These are phyloP conservation scores for Falco biarmicus DNA, from an alignment of 2,797 vertebrate species.

Conservation along the genomic window DNA sequence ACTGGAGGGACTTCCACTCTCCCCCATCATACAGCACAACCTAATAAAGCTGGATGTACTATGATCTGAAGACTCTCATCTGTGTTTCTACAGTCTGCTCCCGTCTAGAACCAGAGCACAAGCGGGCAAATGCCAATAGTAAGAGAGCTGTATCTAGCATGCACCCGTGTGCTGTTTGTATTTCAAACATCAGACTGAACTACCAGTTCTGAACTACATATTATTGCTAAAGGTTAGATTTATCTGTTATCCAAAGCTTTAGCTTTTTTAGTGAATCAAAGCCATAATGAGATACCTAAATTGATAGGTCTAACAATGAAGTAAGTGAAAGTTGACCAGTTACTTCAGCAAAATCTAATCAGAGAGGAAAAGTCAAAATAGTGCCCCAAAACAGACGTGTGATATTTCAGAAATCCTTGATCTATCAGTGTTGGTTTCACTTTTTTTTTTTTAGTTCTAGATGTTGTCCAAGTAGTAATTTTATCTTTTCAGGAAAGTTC, in stretches of 20 bases:
- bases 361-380: not conserved
- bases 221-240: not conserved
- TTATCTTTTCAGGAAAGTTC: not conserved
- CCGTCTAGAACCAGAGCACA: not conserved
- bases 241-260: not conserved
- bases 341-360: not conserved
- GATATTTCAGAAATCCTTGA: not conserved
- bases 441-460: not conserved
- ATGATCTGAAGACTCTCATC: not conserved
- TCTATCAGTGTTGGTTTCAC: not conserved
- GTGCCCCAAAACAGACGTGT: not conserved
- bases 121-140: not conserved
- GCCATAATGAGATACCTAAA: not conserved
- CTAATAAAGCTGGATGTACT: not conserved
- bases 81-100: not conserved
- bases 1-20: not conserved
- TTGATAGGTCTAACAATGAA: no score
- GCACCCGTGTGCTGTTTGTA: not conserved
- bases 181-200: not conserved
- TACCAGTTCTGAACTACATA: not conserved
- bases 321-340: not conserved
- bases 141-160: not conserved
- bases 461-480: not conserved
- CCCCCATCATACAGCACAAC: not conserved
- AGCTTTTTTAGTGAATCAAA: not conserved